These are phyloP conservation scores for Capromys pilorides DNA, from an alignment of 2,797 vertebrate genomes.

Conservation along the genomic window DNA sequence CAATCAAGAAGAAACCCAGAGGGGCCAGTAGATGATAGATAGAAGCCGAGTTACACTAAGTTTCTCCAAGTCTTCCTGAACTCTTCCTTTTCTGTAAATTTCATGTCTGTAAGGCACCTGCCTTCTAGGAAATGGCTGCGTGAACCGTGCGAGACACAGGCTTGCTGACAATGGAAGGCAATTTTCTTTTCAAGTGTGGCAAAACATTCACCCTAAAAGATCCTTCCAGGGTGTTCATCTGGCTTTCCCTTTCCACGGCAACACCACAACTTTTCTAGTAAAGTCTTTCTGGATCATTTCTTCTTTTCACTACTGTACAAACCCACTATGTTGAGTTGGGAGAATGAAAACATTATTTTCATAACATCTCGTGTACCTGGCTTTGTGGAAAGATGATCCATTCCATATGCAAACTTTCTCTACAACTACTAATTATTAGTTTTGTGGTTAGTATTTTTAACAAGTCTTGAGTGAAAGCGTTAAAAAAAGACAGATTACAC, in stretches of 20 bases:
- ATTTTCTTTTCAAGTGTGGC: not conserved
- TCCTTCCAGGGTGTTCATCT: not conserved
- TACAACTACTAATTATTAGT: not conserved
- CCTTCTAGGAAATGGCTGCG: not conserved
- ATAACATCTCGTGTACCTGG: not conserved
- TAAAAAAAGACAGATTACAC: not conserved
- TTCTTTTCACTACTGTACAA: not conserved
- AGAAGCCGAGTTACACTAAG: not conserved
- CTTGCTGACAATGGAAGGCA: not conserved
- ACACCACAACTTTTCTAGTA: not conserved
- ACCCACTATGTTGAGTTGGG: not conserved
- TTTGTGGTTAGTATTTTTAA: conserved; percentile 3
- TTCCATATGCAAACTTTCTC: not conserved
- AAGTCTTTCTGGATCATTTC: conserved; percentile 11
- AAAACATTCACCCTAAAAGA: not conserved
- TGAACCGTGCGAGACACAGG: not conserved
- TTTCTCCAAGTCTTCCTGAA: not conserved
- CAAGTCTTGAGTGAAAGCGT: not conserved
- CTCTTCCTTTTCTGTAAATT: not conserved
- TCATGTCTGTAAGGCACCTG: not conserved
- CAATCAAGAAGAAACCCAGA: conserved; percentile 3
- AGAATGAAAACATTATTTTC: not conserved
- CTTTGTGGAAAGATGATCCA: conserved; percentile 12
- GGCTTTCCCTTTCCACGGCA: not conserved
- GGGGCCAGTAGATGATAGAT: not conserved